Evolutionary conservation across 1,140 invertebrate genomes (phyloP).

Genomic region (Nautilus pompilius): DNA sequence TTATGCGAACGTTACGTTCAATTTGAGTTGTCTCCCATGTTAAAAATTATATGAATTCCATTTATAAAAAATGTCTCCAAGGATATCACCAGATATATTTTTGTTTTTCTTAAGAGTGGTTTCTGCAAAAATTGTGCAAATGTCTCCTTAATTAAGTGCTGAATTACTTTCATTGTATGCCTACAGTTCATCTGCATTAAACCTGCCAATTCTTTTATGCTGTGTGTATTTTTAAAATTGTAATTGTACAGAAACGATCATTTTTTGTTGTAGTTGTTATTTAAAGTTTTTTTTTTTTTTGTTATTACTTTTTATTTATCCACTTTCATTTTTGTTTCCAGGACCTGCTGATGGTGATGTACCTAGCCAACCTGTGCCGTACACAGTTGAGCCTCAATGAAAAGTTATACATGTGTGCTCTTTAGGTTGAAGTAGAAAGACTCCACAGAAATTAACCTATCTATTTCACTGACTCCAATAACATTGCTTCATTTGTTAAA

Average conservation of each 20-base stretch:
- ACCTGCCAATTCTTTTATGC: not conserved
- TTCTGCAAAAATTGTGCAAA: no score
- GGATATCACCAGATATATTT: no score
- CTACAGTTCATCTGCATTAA: not conserved
- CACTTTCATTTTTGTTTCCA: conserved; percentile 50
- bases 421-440: not conserved
- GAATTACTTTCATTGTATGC: not conserved
- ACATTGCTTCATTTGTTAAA: not conserved
- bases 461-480: no score
- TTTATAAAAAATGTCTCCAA: no score
- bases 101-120: no score
- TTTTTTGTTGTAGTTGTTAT: not conserved
- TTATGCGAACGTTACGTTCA: no score
- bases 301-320: conserved; percentile 1
- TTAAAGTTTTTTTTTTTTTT: not conserved
- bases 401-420: conserved; percentile 73
- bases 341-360: conserved; percentile 95
- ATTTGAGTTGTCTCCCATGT: no score
- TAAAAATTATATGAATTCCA: no score
- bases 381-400: conserved; percentile 93
- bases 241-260: not conserved
- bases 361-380: conserved; percentile 91
- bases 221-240: not conserved
- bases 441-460: no score
- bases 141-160: not conserved